Conservation (phyloP, 2,113 vertebrate species). For the Eulemur rufifrons region DNA sequence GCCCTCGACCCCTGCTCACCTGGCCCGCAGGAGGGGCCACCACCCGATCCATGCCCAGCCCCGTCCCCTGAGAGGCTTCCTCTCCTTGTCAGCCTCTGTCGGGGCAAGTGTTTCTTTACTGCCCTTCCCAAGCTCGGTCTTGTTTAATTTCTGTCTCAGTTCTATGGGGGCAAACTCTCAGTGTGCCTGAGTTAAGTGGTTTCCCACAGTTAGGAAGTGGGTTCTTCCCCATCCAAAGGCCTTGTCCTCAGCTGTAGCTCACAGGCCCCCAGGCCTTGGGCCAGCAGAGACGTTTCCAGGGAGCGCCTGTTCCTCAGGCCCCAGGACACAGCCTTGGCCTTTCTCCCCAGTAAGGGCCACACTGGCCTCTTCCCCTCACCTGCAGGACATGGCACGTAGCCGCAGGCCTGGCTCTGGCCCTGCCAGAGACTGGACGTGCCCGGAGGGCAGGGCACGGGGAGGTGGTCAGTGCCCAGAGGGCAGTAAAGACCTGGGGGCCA, state of each 20-base stretch:
- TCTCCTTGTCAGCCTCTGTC: background rate
- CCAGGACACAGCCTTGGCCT: background rate
- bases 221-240: background rate
- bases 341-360: background rate
- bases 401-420: conserved; percentile 84
- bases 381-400: conserved; percentile 89
- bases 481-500: conserved; percentile 90
- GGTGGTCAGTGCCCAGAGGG: conserved; percentile 81
- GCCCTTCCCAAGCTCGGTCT: background rate
- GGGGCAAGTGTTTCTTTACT: background rate
- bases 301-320: background rate
- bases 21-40: background rate
- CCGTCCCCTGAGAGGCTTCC: background rate
- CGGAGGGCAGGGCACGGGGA: conserved; percentile 86
- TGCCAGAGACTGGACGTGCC: conserved; percentile 86
- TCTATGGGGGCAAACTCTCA: background rate
- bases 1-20: background rate
- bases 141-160: background rate
- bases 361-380: conserved; percentile 79
- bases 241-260: background rate
- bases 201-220: background rate
- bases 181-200: background rate
- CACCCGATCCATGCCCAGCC: background rate
- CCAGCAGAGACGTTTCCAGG: background rate
- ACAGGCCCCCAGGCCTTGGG: background rate